Conservation (phyloP, 2,113 vertebrate genomes). For the Chrysemys picta region DNA sequence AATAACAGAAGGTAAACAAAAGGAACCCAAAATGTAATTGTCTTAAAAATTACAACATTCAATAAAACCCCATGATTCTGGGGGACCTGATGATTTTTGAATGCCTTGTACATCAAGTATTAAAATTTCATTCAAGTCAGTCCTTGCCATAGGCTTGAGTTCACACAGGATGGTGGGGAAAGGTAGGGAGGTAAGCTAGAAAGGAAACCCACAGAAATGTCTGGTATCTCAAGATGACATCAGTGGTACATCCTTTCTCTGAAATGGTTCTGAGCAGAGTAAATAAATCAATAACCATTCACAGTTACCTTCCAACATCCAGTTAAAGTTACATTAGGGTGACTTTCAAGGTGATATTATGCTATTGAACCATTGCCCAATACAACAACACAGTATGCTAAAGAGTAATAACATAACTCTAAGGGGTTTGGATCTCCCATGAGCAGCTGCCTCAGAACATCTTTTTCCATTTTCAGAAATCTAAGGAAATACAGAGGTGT, state of each 20-base stretch:
- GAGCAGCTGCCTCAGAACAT: not conserved
- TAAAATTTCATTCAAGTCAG: constrained; percentile 15
- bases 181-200: not conserved
- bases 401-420: not conserved
- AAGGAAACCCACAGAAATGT: not conserved
- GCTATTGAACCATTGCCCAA: not conserved
- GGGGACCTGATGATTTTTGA: not conserved
- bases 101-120: constrained; percentile 5
- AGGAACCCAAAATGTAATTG: not conserved
- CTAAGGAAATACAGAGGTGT: not conserved
- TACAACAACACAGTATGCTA: not conserved
- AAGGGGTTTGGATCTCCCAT: not conserved
- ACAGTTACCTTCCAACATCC: not conserved
- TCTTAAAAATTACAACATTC: not conserved
- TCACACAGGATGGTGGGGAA: not conserved
- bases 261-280: constrained; percentile 7
- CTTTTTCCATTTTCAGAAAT: not conserved
- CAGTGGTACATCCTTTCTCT: not conserved
- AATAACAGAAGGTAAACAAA: not conserved
- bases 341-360: not conserved
- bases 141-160: constrained; percentile 5
- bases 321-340: not conserved
- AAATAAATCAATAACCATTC: not conserved
- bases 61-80: constrained; percentile 32
- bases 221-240: not conserved